A percentile compares a stretch with the other conserved stretches of the same genome.
These are phyloP conservation scores for Drosophila affinis DNA, from an alignment of 2,888 invertebrate species.

Conservation along the genomic window DNA sequence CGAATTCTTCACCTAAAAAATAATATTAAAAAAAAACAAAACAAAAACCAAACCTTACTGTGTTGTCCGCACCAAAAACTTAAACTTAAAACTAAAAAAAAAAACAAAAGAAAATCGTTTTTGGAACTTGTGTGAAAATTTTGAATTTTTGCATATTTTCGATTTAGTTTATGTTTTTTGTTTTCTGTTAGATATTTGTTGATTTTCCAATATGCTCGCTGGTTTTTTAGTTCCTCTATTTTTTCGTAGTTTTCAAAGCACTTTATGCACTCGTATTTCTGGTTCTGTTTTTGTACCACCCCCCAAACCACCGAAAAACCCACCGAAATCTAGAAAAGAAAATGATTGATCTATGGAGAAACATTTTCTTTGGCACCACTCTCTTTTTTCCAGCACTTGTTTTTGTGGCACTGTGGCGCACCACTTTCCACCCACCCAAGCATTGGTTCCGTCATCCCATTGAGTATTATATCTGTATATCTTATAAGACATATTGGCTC, in stretches of 20 bases:
- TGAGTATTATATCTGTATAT: background rate
- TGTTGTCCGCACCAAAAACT: constrained; percentile 61
- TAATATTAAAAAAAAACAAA: constrained; percentile 14
- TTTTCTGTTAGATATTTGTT: constrained; percentile 32
- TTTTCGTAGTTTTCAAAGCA: constrained; percentile 30
- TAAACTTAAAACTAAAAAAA: constrained; percentile 42
- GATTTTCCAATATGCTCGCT: constrained; percentile 51
- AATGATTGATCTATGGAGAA: background rate
- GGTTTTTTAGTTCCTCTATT: constrained; percentile 22
- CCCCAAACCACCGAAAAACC: constrained; percentile 6
- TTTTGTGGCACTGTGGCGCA: constrained; percentile 24
- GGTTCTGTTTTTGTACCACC: constrained; percentile 24
- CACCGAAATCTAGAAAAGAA: constrained; percentile 1
- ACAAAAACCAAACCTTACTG: constrained; percentile 41
- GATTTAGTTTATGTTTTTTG: constrained; percentile 23
- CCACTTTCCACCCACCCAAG: constrained; percentile 6
- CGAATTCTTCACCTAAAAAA: constrained; percentile 70
- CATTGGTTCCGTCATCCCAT: constrained; percentile 25
- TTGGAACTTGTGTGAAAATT: constrained; percentile 66
- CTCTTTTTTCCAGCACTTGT: constrained; percentile 10
- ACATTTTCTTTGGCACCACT: constrained; percentile 16
- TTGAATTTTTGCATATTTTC: constrained; percentile 56
- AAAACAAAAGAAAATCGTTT: constrained; percentile 39
- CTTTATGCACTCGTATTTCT: constrained; percentile 27
- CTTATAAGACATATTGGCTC: constrained; percentile 22